These are phyloP conservation scores for Borostomias antarcticus DNA, from an alignment of 2,797 vertebrate genomes.

Conservation along the genomic window DNA sequence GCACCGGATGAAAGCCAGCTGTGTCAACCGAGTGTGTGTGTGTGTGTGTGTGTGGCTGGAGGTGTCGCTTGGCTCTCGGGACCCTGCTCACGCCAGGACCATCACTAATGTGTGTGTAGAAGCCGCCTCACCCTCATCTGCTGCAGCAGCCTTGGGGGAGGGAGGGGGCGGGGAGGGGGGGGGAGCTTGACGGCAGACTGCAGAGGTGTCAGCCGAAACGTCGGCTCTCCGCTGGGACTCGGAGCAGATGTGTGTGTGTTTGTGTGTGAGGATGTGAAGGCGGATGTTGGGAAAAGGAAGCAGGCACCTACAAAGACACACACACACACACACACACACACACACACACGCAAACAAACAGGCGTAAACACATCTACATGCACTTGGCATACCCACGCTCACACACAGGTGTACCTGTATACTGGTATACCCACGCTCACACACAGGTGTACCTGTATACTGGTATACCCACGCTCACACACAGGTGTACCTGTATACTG, in stretches of 20 bases:
- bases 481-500: too few species aligned
- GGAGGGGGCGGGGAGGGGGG: constrained; percentile 11
- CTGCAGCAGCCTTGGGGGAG: constrained; percentile 1
- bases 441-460: too few species aligned
- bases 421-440: too few species aligned
- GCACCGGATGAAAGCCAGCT: constrained; percentile 51
- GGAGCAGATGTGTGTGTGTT: constrained; percentile 40
- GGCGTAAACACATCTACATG: neutral
- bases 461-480: too few species aligned
- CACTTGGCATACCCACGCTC: neutral
- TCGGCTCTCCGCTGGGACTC: constrained; percentile 14
- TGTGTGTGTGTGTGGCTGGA: constrained; percentile 3
- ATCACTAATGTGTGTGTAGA: constrained; percentile 47
- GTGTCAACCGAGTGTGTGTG: constrained; percentile 22
- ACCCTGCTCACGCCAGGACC: constrained; percentile 34
- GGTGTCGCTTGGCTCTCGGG: constrained; percentile 43
- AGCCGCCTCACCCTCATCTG: neutral
- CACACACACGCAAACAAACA: neutral
- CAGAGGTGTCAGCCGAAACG: neutral
- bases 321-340: neutral
- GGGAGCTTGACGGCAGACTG: constrained; percentile 10
- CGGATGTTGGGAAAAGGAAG: constrained; percentile 43
- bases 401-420: neutral
- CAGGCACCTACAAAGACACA: neutral
- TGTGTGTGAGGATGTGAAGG: constrained; percentile 32